Evolutionary conservation across 2,113 vertebrate species (phyloP).

Genomic region (Sterna hirundo): DNA sequence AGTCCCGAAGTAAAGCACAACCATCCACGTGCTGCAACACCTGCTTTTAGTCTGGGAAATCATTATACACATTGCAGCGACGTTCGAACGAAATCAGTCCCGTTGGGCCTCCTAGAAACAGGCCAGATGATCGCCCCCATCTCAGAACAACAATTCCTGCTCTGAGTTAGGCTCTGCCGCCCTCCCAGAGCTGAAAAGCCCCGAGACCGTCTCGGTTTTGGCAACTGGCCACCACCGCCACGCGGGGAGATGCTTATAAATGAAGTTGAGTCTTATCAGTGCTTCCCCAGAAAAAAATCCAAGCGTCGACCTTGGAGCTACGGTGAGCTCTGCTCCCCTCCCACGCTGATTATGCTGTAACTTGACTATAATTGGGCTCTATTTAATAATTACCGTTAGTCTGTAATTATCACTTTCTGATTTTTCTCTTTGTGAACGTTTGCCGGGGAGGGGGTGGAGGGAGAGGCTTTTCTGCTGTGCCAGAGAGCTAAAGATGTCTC

Average conservation of each 20-base stretch:
- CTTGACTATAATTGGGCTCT: not conserved
- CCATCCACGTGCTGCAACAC: not conserved
- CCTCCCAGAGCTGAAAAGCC: not conserved
- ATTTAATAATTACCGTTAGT: not conserved
- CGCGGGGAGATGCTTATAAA: not conserved
- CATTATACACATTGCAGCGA: not conserved
- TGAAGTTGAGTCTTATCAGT: fast-evolving
- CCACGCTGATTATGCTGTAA: not conserved
- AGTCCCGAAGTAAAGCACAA: not conserved
- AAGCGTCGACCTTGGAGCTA: not conserved
- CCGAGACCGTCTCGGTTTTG: fast-evolving
- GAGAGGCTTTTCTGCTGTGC: not conserved
- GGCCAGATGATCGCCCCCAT: fast-evolving
- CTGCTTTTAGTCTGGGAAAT: not conserved
- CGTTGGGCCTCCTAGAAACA: not conserved
- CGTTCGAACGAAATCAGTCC: fast-evolving
- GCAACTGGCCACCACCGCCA: not conserved
- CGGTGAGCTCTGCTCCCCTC: not conserved
- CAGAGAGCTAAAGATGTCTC: not conserved
- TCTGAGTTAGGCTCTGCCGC: not conserved
- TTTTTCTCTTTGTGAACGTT: not conserved
- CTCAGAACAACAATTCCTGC: not conserved
- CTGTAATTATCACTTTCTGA: conserved; percentile 6
- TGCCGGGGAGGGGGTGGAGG: not conserved
- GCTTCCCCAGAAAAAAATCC: not conserved